Evolutionary conservation across 2,888 invertebrate genomes (phyloP).

Genomic region (Drosophila fungiperda): DNA sequence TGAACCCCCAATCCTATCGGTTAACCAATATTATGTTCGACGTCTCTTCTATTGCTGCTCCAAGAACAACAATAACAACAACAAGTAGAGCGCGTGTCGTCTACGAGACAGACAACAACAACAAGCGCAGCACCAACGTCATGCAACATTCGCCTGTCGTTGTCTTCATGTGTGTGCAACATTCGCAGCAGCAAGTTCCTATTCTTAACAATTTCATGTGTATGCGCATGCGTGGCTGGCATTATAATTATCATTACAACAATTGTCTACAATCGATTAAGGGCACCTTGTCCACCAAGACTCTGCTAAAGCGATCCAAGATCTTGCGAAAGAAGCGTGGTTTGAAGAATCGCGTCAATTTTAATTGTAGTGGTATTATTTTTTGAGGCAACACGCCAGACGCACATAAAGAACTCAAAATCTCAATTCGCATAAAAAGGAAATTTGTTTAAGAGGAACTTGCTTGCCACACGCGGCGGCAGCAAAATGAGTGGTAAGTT

Average conservation of each 20-base stretch:
- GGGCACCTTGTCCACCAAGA: conserved; percentile 36
- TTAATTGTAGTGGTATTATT: conserved; percentile 39
- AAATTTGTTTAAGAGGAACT: conserved; percentile 61
- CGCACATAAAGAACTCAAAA: conserved; percentile 18
- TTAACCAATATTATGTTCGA: conserved; percentile 65
- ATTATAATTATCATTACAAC: conserved; percentile 34
- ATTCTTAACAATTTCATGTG: conserved; percentile 68
- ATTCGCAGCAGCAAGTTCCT: conserved; percentile 72
- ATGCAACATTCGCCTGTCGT: conserved; percentile 74
- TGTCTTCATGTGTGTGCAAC: conserved; percentile 72
- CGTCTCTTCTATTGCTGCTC: conserved; percentile 46
- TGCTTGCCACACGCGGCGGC: conserved; percentile 66
- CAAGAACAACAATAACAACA: conserved; percentile 39
- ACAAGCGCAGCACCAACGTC: conserved; percentile 58
- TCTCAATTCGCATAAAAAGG: conserved; percentile 20
- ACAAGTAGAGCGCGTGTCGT: conserved; percentile 25
- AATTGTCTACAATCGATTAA: conserved; percentile 31
- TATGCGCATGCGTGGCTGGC: conserved; percentile 77
- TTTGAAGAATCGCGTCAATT: conserved; percentile 38
- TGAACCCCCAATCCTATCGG: conserved; percentile 26
- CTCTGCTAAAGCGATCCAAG: conserved; percentile 64
- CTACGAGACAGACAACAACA: conserved; percentile 15
- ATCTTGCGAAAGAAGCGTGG: conserved; percentile 64
- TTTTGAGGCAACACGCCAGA: conserved; percentile 49
- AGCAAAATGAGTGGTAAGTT: conserved; percentile 80